phyloP scores from a whole-genome alignment of 2,888 invertebrate species.

The Melipona bicolor region DNA sequence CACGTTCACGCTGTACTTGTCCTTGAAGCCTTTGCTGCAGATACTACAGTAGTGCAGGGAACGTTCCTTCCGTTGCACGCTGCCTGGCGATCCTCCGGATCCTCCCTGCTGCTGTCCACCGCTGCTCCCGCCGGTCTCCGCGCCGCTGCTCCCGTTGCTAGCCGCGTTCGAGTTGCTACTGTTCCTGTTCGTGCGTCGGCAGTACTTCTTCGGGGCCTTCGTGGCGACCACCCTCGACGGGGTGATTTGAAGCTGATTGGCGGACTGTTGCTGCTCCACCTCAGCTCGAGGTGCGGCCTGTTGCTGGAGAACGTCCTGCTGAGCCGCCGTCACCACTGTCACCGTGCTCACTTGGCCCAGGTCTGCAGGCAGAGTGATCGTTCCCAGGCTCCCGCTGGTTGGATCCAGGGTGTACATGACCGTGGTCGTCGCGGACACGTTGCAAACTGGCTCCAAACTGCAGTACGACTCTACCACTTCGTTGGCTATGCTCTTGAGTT shows the following conservation, averaged over 20 bases:
- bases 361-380: constrained; percentile 82
- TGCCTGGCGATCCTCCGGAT: constrained; percentile 82
- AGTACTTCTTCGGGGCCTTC: constrained; percentile 89
- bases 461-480: constrained; percentile 92
- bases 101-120: constrained; percentile 76
- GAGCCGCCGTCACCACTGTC: constrained; percentile 81
- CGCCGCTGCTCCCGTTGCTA: constrained; percentile 63
- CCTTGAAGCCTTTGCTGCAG: constrained; percentile 97
- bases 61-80: constrained; percentile 91
- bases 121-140: constrained; percentile 46
- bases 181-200: constrained; percentile 86
- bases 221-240: constrained; percentile 87
- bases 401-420: constrained; percentile 83
- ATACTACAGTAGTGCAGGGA: constrained; percentile 96
- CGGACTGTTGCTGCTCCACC: constrained; percentile 85
- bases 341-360: constrained; percentile 81
- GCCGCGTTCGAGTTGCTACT: constrained; percentile 73
- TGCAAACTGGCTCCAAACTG: constrained; percentile 87
- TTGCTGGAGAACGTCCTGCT: constrained; percentile 77
- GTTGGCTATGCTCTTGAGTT: constrained; percentile 92
- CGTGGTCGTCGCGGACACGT: constrained; percentile 80
- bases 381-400: constrained; percentile 81
- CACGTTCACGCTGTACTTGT: constrained; percentile 98
- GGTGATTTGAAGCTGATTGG: constrained; percentile 84
- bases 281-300: constrained; percentile 80